These are phyloP conservation scores for Drosophila parabipectinata DNA, from an alignment of 1,140 invertebrate species.

Conservation along the genomic window DNA sequence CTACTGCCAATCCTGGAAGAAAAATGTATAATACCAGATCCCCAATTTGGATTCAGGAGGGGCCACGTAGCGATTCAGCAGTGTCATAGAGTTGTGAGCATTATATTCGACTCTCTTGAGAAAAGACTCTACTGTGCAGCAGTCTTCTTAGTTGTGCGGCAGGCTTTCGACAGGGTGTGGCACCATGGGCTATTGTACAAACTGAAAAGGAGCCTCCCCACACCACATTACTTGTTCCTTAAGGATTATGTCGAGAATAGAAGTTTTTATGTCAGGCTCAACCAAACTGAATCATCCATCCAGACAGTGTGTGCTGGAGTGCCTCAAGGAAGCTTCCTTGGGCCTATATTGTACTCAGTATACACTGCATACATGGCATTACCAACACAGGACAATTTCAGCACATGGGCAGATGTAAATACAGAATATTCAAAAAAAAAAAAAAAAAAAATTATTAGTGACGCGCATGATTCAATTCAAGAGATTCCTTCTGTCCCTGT, in stretches of 20 bases:
- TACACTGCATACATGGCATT: background rate
- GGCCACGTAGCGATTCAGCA: too few species aligned
- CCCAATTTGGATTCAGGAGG: too few species aligned
- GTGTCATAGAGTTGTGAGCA: too few species aligned
- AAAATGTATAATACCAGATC: too few species aligned
- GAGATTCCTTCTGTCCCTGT: too few species aligned
- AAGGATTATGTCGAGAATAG: background rate
- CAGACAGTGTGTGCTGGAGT: constrained; percentile 1
- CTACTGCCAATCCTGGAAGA: too few species aligned
- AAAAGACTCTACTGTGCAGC: too few species aligned
- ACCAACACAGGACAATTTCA: background rate
- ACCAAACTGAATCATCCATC: background rate
- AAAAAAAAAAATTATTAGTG: too few species aligned
- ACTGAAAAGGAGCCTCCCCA: background rate
- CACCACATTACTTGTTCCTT: background rate
- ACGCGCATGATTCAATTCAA: too few species aligned
- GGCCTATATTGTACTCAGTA: background rate
- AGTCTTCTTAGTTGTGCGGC: too few species aligned
- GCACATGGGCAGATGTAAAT: background rate
- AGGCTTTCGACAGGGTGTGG: background rate
- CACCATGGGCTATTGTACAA: constrained; percentile 1
- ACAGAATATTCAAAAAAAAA: too few species aligned
- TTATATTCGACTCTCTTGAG: too few species aligned
- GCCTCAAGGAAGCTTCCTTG: constrained; percentile 1
- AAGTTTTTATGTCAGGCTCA: background rate